Evolutionary conservation across 2,113 vertebrate species (phyloP).

Genomic region (Labeo catla): DNA sequence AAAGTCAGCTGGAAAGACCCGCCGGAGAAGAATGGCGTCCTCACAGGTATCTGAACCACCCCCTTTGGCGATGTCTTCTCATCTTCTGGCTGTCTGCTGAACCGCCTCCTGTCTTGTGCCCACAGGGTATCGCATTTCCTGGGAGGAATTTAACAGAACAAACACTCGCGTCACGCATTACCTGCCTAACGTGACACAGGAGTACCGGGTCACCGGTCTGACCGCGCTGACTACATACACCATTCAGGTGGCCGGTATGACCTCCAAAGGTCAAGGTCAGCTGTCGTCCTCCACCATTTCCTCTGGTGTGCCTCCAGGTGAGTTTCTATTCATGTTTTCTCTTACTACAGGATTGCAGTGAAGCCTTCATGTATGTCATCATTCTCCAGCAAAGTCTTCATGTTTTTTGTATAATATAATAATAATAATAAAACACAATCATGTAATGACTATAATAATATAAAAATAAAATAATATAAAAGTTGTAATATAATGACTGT

Average conservation of each 20-base stretch:
- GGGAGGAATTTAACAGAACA: constrained; percentile 98
- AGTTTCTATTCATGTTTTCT: constrained; percentile 49
- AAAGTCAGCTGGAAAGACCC: constrained; percentile 99
- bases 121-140: constrained; percentile 96
- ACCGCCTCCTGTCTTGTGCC: not conserved
- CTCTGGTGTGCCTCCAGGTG: constrained; percentile 96
- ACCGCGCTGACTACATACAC: constrained; percentile 97
- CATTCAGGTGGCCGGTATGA: constrained; percentile 97
- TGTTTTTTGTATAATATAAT: not conserved
- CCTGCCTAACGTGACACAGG: constrained; percentile 92
- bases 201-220: constrained; percentile 94
- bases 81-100: not conserved
- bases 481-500: not conserved
- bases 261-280: constrained; percentile 93
- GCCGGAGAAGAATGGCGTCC: constrained; percentile 91
- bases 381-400: not conserved
- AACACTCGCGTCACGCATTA: constrained; percentile 97
- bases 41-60: constrained; percentile 80
- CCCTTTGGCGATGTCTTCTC: not conserved
- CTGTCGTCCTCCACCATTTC: constrained; percentile 95
- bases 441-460: not conserved
- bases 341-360: not conserved
- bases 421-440: not conserved
- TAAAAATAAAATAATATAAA: not conserved
- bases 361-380: not conserved